Percentiles rank a stretch among this genome's conserved stretches.
These are phyloP conservation scores for Laothoe populi DNA, from an alignment of 2,888 invertebrate genomes.

Conservation along the genomic window DNA sequence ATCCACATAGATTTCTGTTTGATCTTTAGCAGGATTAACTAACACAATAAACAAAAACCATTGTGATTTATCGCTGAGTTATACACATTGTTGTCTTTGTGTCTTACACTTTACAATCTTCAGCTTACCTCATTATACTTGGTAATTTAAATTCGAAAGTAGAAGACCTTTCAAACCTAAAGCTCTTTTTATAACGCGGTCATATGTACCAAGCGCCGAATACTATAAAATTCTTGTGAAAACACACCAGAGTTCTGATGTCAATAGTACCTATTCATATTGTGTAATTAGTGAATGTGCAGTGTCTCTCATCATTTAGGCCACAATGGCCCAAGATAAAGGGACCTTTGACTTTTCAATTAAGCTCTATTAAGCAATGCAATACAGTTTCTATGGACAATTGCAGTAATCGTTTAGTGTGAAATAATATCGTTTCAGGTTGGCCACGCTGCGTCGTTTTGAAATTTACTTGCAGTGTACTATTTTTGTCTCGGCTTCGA, in stretches of 20 bases:
- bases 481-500: conserved; percentile 51
- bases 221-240: neutral
- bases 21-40: conserved; percentile 3
- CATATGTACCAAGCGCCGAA: neutral
- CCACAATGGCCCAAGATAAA: conserved; percentile 49
- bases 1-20: too few species aligned
- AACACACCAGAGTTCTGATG: neutral
- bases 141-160: conserved; percentile 27
- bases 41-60: conserved; percentile 9
- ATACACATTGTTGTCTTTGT: neutral
- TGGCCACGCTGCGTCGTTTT: conserved; percentile 22
- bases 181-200: neutral
- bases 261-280: conserved; percentile 20
- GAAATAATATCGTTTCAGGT: conserved; percentile 12
- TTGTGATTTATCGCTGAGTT: neutral
- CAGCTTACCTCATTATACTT: conserved; percentile 13
- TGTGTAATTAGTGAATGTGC: conserved; percentile 44
- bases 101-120: conserved; percentile 9
- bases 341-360: conserved; percentile 65
- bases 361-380: conserved; percentile 58
- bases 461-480: conserved; percentile 42
- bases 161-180: conserved; percentile 21
- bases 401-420: conserved; percentile 32
- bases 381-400: conserved; percentile 55
- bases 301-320: conserved; percentile 46